phyloP scores from a whole-genome alignment of 2,797 vertebrate species.

The Catharus ustulatus region DNA sequence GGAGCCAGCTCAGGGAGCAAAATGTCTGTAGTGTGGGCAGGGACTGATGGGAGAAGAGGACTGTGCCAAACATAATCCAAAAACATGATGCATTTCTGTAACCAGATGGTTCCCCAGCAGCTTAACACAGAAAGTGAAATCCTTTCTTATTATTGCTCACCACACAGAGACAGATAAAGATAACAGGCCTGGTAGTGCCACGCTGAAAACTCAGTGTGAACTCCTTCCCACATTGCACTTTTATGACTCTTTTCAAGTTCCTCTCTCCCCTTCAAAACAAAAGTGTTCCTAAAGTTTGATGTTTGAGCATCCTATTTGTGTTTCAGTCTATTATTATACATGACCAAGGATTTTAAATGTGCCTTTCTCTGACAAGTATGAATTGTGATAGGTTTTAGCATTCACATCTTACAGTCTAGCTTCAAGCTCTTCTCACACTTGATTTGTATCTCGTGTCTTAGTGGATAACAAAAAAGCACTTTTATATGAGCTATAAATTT shows the following conservation, averaged over 20 bases:
- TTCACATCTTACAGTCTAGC: slow-evolving; percentile 17
- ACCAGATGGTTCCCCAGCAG: slow-evolving; percentile 3
- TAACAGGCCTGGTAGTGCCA: not conserved
- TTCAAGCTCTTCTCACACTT: slow-evolving; percentile 48
- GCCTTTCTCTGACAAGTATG: slow-evolving; percentile 16
- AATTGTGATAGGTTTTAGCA: slow-evolving; percentile 34
- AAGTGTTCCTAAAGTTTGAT: not conserved
- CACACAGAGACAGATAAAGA: not conserved
- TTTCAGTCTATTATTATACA: slow-evolving; percentile 34
- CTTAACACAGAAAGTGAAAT: not conserved
- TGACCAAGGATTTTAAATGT: not conserved
- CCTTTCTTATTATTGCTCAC: not conserved
- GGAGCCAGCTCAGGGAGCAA: not conserved
- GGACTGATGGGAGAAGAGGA: not conserved
- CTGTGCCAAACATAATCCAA: not conserved
- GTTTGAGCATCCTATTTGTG: not conserved
- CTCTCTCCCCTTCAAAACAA: not conserved
- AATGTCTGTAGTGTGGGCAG: not conserved
- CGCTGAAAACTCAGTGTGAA: not conserved
- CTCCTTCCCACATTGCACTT: not conserved
- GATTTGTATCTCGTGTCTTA: not conserved
- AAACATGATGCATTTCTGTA: not conserved
- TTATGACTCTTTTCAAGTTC: not conserved
- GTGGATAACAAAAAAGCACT: not conserved
- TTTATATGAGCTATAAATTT: not conserved